These are phyloP conservation scores for Taenaris catops DNA, from an alignment of 2,888 invertebrate genomes.

Conservation along the genomic window DNA sequence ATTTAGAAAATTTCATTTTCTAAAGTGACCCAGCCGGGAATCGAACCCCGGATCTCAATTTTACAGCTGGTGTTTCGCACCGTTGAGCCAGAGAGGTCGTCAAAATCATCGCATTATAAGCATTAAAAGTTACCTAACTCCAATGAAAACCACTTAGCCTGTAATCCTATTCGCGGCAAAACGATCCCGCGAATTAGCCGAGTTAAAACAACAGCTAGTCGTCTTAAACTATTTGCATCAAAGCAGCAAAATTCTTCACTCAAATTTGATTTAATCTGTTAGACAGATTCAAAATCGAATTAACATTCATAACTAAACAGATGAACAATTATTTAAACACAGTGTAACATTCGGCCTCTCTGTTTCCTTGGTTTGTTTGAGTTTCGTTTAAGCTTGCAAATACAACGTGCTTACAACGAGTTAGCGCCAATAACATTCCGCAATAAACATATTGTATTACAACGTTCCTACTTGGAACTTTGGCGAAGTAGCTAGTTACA, in stretches of 20 bases:
- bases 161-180: neutral
- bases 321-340: slow-evolving; percentile 47
- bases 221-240: slow-evolving; percentile 5
- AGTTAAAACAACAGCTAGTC: neutral
- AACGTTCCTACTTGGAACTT: slow-evolving; percentile 42
- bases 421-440: slow-evolving; percentile 44
- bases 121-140: too few species aligned
- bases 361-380: slow-evolving; percentile 33
- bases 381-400: slow-evolving; percentile 48
- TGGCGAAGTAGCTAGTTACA: slow-evolving; percentile 33
- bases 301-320: slow-evolving; percentile 54
- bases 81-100: too few species aligned
- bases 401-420: slow-evolving; percentile 41
- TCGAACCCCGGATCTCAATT: too few species aligned
- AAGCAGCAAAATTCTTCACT: slow-evolving; percentile 6
- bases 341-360: slow-evolving; percentile 37
- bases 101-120: too few species aligned
- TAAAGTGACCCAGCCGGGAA: too few species aligned
- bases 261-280: slow-evolving; percentile 23
- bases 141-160: neutral
- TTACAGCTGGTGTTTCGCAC: too few species aligned
- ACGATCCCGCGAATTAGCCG: neutral
- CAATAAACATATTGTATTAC: slow-evolving; percentile 60
- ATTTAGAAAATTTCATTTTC: too few species aligned
- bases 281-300: slow-evolving; percentile 31